phyloP scores from a whole-genome alignment of 1,140 invertebrate genomes.

The Hylyphantes graminicola region DNA sequence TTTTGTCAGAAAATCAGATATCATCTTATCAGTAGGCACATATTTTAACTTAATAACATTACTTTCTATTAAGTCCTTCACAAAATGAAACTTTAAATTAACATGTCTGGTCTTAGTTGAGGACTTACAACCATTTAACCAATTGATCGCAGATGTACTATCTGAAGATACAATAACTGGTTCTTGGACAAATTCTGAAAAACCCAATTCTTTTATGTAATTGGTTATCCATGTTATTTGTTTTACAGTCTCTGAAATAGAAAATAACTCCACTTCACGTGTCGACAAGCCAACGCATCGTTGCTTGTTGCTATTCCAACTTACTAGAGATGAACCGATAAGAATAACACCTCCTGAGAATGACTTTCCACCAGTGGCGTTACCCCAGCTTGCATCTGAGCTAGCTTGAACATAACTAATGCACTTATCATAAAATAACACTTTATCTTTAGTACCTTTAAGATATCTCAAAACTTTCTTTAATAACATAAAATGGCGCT shows the following conservation, averaged over 20 bases:
- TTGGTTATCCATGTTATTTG: neutral
- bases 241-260: neutral
- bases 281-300: neutral
- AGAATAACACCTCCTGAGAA: neutral
- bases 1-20: constrained; percentile 9
- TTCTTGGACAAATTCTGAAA: neutral
- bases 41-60: neutral
- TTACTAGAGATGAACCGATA: neutral
- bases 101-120: constrained; percentile 12
- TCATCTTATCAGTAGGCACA: neutral
- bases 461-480: constrained; percentile 6
- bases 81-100: constrained; percentile 1
- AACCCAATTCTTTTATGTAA: neutral
- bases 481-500: constrained; percentile 56
- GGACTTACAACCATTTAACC: neutral
- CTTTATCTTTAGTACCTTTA: neutral
- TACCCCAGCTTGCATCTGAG: too few species aligned
- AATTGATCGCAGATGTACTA: neutral
- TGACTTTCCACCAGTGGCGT: neutral
- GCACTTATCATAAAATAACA: neutral
- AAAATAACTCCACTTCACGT: neutral
- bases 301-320: constrained; percentile 4
- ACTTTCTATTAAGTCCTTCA: neutral
- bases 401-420: neutral
- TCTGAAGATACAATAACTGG: neutral